phyloP scores from a whole-genome alignment of 2,888 invertebrate genomes.

The Campaea margaritaria region DNA sequence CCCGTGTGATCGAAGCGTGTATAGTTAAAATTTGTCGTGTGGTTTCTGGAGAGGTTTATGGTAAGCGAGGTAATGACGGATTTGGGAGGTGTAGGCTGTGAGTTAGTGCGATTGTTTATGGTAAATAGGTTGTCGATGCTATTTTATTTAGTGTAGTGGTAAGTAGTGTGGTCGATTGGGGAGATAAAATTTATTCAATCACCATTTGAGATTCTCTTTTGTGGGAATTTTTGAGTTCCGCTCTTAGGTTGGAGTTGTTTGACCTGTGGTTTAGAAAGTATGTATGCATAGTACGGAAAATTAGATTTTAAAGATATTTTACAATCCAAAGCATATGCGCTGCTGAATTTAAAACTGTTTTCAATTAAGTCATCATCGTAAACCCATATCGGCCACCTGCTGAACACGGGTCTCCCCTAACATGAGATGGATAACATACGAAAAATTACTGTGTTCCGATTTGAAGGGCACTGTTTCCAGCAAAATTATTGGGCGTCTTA shows the following conservation, averaged over 20 bases:
- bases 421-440: no score
- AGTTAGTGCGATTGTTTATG: constrained; percentile 37
- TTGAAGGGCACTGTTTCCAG: no score
- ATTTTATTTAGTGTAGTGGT: constrained; percentile 27
- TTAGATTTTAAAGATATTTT: background rate
- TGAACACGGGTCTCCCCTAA: no score
- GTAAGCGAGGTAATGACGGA: constrained; percentile 42
- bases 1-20: constrained; percentile 60
- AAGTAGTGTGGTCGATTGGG: constrained; percentile 11
- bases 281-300: background rate
- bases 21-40: constrained; percentile 48
- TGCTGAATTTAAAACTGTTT: no score
- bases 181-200: constrained; percentile 19
- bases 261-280: background rate
- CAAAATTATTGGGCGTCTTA: no score
- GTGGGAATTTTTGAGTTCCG: constrained; percentile 9
- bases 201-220: constrained; percentile 12
- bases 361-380: no score
- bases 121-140: constrained; percentile 28
- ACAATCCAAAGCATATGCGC: no score
- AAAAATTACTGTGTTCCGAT: no score
- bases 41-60: constrained; percentile 47
- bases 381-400: no score
- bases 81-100: constrained; percentile 31
- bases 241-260: background rate